Conservation (phyloP, 2,113 vertebrate species). For the Ranitomeya variabilis region DNA sequence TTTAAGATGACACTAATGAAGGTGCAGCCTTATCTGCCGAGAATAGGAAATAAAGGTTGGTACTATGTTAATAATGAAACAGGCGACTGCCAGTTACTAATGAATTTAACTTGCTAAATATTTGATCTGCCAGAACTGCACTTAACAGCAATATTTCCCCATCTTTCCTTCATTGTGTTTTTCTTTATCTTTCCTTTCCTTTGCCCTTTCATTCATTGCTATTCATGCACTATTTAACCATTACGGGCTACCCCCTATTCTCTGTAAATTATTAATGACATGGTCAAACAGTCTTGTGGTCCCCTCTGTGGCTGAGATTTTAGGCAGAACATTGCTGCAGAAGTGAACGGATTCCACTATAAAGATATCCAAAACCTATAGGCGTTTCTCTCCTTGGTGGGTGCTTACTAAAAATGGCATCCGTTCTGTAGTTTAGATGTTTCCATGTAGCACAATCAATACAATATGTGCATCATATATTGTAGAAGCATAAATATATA, state of each 20-base stretch:
- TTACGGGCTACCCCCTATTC: conserved; percentile 29
- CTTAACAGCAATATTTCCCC: conserved; percentile 46
- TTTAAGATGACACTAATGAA: background rate
- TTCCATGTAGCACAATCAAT: background rate
- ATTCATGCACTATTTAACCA: conserved; percentile 49
- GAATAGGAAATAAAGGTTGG: conserved; percentile 31
- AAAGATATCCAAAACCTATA: background rate
- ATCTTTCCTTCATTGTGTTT: conserved; percentile 44
- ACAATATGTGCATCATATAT: background rate
- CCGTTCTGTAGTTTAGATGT: background rate
- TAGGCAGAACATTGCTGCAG: background rate
- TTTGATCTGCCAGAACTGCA: conserved; percentile 46
- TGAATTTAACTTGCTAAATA: conserved; percentile 51
- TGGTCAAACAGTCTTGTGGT: conserved; percentile 47
- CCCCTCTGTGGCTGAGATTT: conserved; percentile 22
- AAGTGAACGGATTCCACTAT: background rate
- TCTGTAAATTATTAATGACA: conserved; percentile 54
- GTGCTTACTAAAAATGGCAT: background rate
- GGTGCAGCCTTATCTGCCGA: conserved; percentile 3
- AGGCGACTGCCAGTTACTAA: conserved; percentile 28
- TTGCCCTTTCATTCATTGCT: conserved; percentile 44
- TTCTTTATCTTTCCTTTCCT: conserved; percentile 38
- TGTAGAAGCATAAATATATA: background rate
- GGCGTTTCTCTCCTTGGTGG: background rate
- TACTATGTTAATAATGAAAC: conserved; percentile 50